Percentiles rank a stretch among this genome's conserved stretches.
Evolutionary conservation across 2,113 vertebrate genomes (phyloP).

Genomic region (Chamaetylas fuelleborni): DNA sequence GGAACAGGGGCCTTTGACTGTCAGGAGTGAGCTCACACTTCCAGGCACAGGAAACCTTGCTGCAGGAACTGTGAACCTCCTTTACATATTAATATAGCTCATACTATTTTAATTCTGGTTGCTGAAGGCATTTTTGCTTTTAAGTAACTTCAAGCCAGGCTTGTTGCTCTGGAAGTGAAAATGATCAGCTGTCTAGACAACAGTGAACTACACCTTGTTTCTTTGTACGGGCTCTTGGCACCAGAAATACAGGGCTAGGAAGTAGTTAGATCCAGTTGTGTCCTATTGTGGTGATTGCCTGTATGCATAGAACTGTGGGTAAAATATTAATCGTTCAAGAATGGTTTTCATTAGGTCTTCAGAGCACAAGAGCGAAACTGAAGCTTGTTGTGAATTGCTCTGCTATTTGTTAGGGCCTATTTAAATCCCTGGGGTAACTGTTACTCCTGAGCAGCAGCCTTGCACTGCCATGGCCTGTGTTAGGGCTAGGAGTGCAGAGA

Average conservation of each 20-base stretch:
- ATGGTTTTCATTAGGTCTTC: background rate
- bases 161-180: conserved; percentile 55
- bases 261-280: background rate
- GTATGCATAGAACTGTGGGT: background rate
- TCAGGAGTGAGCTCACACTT: background rate
- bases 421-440: background rate
- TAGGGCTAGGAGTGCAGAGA: too few relatives aligned
- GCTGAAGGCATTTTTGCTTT: conserved; percentile 58
- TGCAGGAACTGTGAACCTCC: background rate
- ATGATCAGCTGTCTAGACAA: conserved; percentile 55
- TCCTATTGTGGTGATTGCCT: background rate
- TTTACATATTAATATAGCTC: conserved; percentile 46
- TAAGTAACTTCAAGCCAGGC: conserved; percentile 68
- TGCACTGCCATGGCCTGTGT: accelerated
- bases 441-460: background rate
- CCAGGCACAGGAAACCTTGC: conserved; percentile 2
- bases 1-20: background rate
- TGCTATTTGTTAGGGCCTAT: background rate
- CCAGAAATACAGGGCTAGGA: conserved; percentile 26
- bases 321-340: background rate
- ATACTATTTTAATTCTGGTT: conserved; percentile 35
- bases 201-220: conserved; percentile 15
- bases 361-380: background rate
- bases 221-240: background rate
- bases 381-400: background rate